Conservation (phyloP, 2,888 invertebrate species). For the Anthophora plumipes region DNA sequence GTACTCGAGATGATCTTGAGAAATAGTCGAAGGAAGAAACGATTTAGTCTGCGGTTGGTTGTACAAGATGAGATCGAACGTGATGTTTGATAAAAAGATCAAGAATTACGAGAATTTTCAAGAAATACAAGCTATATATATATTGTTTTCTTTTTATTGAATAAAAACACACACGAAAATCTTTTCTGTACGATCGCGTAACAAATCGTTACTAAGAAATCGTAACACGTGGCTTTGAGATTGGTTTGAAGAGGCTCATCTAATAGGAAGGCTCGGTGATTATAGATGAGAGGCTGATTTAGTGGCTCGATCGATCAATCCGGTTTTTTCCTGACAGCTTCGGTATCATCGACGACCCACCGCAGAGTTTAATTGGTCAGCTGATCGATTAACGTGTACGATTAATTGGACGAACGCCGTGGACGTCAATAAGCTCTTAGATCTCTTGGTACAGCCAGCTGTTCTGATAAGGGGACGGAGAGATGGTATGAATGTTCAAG, state of each 20-base stretch:
- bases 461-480: background rate
- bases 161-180: no score
- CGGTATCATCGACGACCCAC: conserved; percentile 11
- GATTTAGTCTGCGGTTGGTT: no score
- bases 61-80: no score
- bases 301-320: conserved; percentile 35
- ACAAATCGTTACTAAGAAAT: background rate
- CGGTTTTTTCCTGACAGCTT: conserved; percentile 3
- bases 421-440: background rate
- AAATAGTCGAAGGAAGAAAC: background rate
- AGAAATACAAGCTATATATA: no score
- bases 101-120: no score
- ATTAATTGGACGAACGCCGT: background rate
- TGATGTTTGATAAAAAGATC: no score
- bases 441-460: background rate
- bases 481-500: background rate
- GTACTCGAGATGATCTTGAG: background rate
- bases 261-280: conserved; percentile 9
- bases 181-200: no score
- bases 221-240: background rate
- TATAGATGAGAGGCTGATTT: conserved; percentile 12
- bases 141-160: no score
- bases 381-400: conserved; percentile 21
- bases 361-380: conserved; percentile 25
- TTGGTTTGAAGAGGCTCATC: background rate